Base-by-base conservation (phyloP, 2,113 vertebrate species). In the Halichoeres trimaculatus region DNA sequence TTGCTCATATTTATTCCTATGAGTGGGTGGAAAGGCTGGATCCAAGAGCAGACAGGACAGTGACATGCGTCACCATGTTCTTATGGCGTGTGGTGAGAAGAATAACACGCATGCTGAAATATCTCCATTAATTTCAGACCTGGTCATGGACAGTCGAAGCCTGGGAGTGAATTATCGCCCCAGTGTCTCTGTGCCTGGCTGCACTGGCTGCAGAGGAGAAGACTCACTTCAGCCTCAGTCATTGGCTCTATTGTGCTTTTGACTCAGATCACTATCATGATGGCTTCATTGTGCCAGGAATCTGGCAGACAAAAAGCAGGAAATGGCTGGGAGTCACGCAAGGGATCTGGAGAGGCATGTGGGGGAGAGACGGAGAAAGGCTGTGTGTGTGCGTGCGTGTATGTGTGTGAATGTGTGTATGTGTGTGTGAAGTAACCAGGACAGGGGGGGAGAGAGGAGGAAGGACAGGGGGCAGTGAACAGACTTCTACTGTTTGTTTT, bases 261-360 rank as follows among this genome's bases (percentile, higher is more conserved):
- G 83, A 88, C 84, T 91, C 83, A 93, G 92, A 92, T 93, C 87
- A 66, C 78, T 93, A 94, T 94, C 93, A 86, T 70, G 82, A 88
- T 54, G 84, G 85, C 87, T 91, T 91, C 89, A 91, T 93, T 90
- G 89, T 91, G 89, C 83, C 79, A 85, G 90, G 90, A 92, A 91
- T 92, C 85, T 87, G 81, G 87, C 86, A 92, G 88, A 93, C 90
- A 93, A 94, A 92, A 91, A 91, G 91, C 92, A 94, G 92, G 92
- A 93, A 94, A 93, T 92, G 87, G 85, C 90, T 70, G 82, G 85
- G 84, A 93, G 93, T 93, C 92, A 93, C 92, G 92, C 93, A 93
- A 91, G 88, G 87, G 87, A 89, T 89, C 85, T 87, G 66, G 87
- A 85, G 81, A 85, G 87, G 84, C 84, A 86, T 86, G 83, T 75